Evolutionary conservation across 2,113 vertebrate species (phyloP).

Genomic region (Mola mola): DNA sequence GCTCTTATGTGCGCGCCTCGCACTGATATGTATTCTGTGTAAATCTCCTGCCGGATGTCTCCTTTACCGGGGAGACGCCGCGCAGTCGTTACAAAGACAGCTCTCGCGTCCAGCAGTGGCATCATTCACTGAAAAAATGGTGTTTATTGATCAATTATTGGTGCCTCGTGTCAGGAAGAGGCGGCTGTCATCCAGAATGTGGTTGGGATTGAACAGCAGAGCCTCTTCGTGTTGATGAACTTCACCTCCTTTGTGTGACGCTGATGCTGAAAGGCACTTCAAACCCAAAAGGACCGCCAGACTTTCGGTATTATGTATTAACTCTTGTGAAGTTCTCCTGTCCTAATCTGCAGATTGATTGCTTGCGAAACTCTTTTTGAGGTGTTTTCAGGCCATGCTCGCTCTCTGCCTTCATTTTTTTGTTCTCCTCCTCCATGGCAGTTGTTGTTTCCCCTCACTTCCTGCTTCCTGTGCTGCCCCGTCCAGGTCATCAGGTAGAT

Average conservation of each 20-base stretch:
- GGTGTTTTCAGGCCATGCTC: conserved; percentile 8
- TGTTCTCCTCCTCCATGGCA: not conserved
- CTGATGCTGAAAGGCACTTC: not conserved
- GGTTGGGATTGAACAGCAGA: conserved; percentile 5
- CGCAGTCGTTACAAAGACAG: not conserved
- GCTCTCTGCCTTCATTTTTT: not conserved
- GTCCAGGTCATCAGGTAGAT: conserved; percentile 97
- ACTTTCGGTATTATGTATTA: not conserved
- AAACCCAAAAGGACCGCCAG: not conserved
- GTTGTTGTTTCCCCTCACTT: conserved; percentile 26
- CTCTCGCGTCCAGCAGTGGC: too few species aligned
- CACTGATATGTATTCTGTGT: conserved; percentile 27
- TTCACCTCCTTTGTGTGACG: not conserved
- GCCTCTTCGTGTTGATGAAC: not conserved
- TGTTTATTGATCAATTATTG: not conserved
- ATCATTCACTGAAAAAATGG: not conserved
- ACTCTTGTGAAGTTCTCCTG: conserved; percentile 1
- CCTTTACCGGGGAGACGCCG: not conserved
- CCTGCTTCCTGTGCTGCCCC: conserved; percentile 29
- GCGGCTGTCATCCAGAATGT: not conserved
- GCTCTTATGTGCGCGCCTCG: conserved; percentile 43
- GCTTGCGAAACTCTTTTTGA: conserved; percentile 12
- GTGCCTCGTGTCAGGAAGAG: not conserved
- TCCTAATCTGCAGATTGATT: conserved; percentile 1
- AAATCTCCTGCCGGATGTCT: conserved; percentile 21